Conservation (phyloP, 2,113 vertebrate species). For the Chaetura pelagica region DNA sequence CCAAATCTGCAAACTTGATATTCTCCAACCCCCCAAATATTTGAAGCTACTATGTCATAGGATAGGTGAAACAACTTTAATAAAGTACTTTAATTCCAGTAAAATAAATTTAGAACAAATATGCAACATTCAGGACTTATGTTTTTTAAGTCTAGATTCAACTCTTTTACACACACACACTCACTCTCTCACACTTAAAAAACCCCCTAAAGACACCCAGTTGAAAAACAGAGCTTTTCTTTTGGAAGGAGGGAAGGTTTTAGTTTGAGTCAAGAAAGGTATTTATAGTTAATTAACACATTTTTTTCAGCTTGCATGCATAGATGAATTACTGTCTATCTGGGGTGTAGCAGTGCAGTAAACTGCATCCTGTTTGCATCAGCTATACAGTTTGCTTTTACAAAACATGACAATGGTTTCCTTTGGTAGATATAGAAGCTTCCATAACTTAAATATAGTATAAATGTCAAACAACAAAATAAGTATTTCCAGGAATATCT, state of each 20-base stretch:
- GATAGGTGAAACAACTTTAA: neutral
- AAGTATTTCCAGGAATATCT: slow-evolving; percentile 58
- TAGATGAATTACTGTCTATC: slow-evolving; percentile 70
- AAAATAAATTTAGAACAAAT: slow-evolving; percentile 66
- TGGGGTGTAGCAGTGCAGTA: slow-evolving; percentile 64
- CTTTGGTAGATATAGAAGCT: slow-evolving; percentile 79
- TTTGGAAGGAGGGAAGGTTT: slow-evolving; percentile 54
- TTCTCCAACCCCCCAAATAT: slow-evolving; percentile 23
- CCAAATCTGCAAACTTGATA: slow-evolving; percentile 34
- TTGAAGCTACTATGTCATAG: slow-evolving; percentile 40
- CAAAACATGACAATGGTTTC: slow-evolving; percentile 61
- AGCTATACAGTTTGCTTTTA: slow-evolving; percentile 71
- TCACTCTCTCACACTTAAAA: slow-evolving; percentile 7
- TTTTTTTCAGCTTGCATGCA: slow-evolving; percentile 67
- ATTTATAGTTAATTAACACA: slow-evolving; percentile 64
- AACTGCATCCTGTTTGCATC: slow-evolving; percentile 71
- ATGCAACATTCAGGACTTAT: slow-evolving; percentile 41
- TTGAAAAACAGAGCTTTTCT: slow-evolving; percentile 55
- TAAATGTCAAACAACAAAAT: slow-evolving; percentile 65
- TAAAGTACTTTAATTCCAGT: slow-evolving; percentile 30
- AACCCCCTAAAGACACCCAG: slow-evolving; percentile 6
- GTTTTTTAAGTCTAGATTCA: slow-evolving; percentile 45
- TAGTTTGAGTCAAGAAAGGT: slow-evolving; percentile 40
- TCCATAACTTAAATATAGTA: slow-evolving; percentile 68
- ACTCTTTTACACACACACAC: neutral